Conservation (phyloP, 2,888 invertebrate species). For the Monopis laevigella region DNA sequence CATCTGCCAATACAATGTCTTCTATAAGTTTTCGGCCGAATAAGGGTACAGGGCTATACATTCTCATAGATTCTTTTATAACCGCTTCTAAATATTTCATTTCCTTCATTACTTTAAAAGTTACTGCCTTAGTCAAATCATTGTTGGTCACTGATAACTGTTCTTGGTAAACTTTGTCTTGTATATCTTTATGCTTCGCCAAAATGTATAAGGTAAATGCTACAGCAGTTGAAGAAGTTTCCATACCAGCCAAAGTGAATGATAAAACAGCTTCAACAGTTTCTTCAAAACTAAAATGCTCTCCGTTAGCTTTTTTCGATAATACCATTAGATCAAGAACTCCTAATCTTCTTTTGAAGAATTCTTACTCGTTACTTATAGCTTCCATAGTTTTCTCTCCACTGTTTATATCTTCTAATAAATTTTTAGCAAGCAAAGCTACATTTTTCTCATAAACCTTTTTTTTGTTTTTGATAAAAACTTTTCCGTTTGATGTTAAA, state of each 20-base stretch:
- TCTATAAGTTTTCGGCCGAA: not conserved
- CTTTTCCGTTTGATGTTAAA: not conserved
- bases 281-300: not conserved
- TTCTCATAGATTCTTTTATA: slow-evolving; percentile 6
- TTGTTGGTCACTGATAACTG: not conserved
- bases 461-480: not conserved
- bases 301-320: slow-evolving; percentile 2
- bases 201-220: slow-evolving; percentile 1
- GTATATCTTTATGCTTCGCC: slow-evolving; percentile 1
- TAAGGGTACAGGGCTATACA: not conserved
- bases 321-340: not conserved
- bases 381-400: slow-evolving; percentile 1
- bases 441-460: not conserved
- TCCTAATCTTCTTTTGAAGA: not conserved
- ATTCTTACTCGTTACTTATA: not conserved
- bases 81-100: not conserved
- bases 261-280: not conserved
- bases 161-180: not conserved
- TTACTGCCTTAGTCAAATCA: slow-evolving; percentile 1
- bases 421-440: not conserved
- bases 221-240: not conserved
- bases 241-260: slow-evolving; percentile 3
- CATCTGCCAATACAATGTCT: not conserved
- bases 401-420: not conserved
- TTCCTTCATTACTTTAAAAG: not conserved